These are phyloP conservation scores for Leptodactylus fuscus DNA, from an alignment of 2,113 vertebrate genomes.

Conservation along the genomic window DNA sequence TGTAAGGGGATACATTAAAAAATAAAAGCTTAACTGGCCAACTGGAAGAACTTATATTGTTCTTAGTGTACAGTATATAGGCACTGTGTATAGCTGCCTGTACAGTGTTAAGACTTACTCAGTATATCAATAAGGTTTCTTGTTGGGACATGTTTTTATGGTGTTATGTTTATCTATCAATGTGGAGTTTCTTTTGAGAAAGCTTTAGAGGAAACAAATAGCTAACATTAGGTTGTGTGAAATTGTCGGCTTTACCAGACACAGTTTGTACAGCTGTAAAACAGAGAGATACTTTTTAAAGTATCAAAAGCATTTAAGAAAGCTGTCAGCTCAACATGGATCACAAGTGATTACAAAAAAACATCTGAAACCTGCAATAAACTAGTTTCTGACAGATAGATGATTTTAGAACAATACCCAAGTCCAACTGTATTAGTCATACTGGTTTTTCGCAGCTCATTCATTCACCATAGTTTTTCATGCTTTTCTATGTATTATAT, in stretches of 20 bases:
- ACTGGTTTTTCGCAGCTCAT: background rate
- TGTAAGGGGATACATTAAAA: background rate
- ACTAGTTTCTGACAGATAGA: background rate
- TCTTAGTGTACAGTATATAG: no score
- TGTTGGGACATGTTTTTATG: background rate
- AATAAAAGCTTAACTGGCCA: no score
- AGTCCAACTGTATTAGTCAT: background rate
- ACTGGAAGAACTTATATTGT: no score
- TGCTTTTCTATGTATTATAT: slow-evolving; percentile 34
- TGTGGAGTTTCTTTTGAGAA: background rate
- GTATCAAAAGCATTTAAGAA: background rate
- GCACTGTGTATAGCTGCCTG: no score
- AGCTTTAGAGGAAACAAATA: slow-evolving; percentile 17
- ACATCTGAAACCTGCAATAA: background rate
- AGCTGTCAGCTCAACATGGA: background rate
- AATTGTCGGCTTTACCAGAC: background rate
- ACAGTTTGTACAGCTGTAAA: background rate
- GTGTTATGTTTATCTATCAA: background rate
- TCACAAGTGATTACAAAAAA: slow-evolving; percentile 18
- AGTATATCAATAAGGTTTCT: background rate
- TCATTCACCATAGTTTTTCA: slow-evolving; percentile 9
- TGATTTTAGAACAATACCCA: slow-evolving; percentile 1
- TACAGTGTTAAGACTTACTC: no score
- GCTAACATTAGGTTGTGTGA: background rate
- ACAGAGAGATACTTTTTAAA: background rate